Base-by-base conservation (phyloP, 1,140 invertebrate species). In the Protaetia brevitarsis region DNA sequence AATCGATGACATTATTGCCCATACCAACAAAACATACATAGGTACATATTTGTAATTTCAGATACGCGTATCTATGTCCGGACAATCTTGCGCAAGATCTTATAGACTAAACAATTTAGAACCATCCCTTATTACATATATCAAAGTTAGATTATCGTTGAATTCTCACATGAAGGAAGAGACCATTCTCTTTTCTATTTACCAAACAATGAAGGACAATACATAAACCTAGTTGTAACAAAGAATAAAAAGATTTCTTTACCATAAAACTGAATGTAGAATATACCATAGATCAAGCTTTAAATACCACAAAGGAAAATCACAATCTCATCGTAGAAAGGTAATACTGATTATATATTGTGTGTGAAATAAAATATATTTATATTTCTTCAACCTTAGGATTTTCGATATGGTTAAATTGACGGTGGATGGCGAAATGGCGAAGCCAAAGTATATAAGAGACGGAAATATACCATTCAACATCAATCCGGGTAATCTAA, bases 221-320 rank as follows among this genome's bases (percentile, higher is more conserved):
- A 90, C 68, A 83, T 96, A 19, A 85, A 88, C 0, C 73, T 96
- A 23, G 92, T 95, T 77, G 85, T 95, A 79, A 81, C 89, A 0
- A 84, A 93, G 67, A 82, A 90, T 26, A 87, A 86, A n/a, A n/a
- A 62, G 87, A 94, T 10, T 81, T 86, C 65, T 88, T 92, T 59
- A 72, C 87, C 0, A 94, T 91, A 92, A 88, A 92, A 76, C 82
- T 89, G 1, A 92, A 91, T 7, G 88, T 87, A 19, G 89, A 87
- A 31, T 7, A 27, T 4, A 11, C 29, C 13, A 5, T 11, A 30
- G 23, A 28, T 58, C n/a, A 23, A 58, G 7, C 29, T 58, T 26
- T 29, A n/a, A 34, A 7, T 34, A 34, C 7, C 7, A 34, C n/a
- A 58, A 27, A 13, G 4, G 23, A 58, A 6, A 13, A 58, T 5